Percentiles rank a stretch among this genome's conserved stretches.
Evolutionary conservation across 2,113 vertebrate species (phyloP).

Genomic region (Salminus brasiliensis): DNA sequence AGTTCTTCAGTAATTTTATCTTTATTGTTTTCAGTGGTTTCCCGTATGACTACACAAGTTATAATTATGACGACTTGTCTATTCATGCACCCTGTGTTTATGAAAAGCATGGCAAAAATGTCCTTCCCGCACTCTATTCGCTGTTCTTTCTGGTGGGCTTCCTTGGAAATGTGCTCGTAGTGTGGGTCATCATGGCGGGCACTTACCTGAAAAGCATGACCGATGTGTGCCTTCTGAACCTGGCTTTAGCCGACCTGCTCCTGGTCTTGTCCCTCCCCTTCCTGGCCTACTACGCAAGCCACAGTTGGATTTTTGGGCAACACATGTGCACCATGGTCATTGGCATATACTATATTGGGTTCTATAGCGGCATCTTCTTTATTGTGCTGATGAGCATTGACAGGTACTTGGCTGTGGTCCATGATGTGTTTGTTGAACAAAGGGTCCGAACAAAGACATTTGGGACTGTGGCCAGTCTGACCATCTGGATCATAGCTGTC

Average conservation of each 20-base stretch:
- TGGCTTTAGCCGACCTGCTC: slow-evolving; percentile 86
- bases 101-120: background rate
- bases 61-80: fast-evolving
- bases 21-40: background rate
- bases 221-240: slow-evolving; percentile 87
- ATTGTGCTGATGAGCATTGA: slow-evolving; percentile 88
- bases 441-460: slow-evolving; percentile 74
- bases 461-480: slow-evolving; percentile 70
- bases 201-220: slow-evolving; percentile 82
- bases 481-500: slow-evolving; percentile 76
- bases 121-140: slow-evolving; percentile 80
- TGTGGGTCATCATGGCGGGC: slow-evolving; percentile 81
- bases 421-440: slow-evolving; percentile 81
- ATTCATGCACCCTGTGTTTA: background rate
- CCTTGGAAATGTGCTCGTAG: slow-evolving; percentile 81
- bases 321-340: slow-evolving; percentile 77
- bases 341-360: slow-evolving; percentile 77
- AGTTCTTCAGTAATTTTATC: background rate
- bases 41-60: background rate
- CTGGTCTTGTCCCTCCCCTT: slow-evolving; percentile 82
- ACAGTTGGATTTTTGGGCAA: slow-evolving; percentile 81
- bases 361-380: slow-evolving; percentile 87
- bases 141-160: slow-evolving; percentile 82
- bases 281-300: slow-evolving; percentile 76
- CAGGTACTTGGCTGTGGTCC: slow-evolving; percentile 88